Percentiles rank a stretch among this genome's conserved stretches.
Conservation (phyloP, 1,140 invertebrate genomes). For the Liolophura sinensis region DNA sequence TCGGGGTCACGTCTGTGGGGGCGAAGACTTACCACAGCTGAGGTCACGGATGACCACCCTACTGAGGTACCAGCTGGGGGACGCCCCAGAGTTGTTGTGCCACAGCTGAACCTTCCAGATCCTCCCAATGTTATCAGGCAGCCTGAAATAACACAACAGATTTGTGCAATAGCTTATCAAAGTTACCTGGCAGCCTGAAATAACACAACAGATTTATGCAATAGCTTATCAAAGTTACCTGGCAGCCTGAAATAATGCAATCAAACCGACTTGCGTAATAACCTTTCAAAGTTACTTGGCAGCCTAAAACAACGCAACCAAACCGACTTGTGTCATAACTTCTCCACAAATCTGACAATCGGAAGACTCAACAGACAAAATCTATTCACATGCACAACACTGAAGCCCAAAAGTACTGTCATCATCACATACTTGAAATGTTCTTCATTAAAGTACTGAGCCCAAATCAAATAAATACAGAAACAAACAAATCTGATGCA, state of each 20-base stretch:
- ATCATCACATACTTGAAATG: too few relatives aligned
- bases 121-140: slow-evolving; percentile 52
- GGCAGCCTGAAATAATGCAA: slow-evolving; percentile 40
- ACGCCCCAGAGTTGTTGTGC: slow-evolving; percentile 55
- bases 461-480: too few relatives aligned
- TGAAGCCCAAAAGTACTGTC: too few relatives aligned
- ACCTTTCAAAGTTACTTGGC: slow-evolving; percentile 53
- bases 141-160: slow-evolving; percentile 26
- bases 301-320: slow-evolving; percentile 22
- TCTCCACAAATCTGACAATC: too few relatives aligned
- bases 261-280: too few relatives aligned
- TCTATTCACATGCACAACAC: too few relatives aligned
- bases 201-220: slow-evolving; percentile 8
- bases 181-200: slow-evolving; percentile 50
- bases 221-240: slow-evolving; percentile 52
- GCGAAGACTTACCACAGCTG: slow-evolving; percentile 29
- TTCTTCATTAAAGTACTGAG: too few relatives aligned
- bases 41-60: slow-evolving; percentile 51
- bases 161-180: too few relatives aligned
- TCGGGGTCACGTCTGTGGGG: not conserved
- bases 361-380: too few relatives aligned
- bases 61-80: slow-evolving; percentile 55
- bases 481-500: too few relatives aligned
- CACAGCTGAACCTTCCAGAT: slow-evolving; percentile 56
- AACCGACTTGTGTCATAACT: too few relatives aligned